phyloP scores from a whole-genome alignment of 2,797 vertebrate genomes.

The Hipposideros larvatus region DNA sequence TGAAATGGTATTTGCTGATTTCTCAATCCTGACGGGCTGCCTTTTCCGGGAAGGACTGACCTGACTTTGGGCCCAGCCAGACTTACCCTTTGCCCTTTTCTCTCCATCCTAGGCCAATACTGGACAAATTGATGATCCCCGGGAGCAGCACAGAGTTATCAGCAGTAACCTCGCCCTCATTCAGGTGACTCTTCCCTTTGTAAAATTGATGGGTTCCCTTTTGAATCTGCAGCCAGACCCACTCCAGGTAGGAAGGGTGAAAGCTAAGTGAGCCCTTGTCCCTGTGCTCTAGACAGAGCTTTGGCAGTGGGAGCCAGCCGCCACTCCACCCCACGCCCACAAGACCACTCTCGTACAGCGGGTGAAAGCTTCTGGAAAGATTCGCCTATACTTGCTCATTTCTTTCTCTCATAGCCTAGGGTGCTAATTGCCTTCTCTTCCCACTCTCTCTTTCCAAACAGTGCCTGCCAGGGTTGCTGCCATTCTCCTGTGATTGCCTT shows the following conservation, averaged over 20 bases:
- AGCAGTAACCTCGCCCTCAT: constrained; percentile 97
- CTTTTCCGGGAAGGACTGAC: neutral
- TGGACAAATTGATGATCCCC: constrained; percentile 95
- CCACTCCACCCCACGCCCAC: too few species aligned
- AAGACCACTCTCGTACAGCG: neutral
- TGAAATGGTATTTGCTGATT: neutral
- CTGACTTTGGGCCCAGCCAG: neutral
- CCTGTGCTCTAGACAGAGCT: neutral
- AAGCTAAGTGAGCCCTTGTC: neutral
- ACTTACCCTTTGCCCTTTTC: constrained; percentile 49
- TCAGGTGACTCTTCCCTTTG: constrained; percentile 90
- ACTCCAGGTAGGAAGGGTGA: neutral
- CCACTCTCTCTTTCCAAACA: too few species aligned
- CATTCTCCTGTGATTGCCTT: neutral
- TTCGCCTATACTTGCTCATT: neutral
- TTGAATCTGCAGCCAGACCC: neutral
- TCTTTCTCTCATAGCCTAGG: neutral
- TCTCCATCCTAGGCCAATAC: constrained; percentile 93
- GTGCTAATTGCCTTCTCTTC: neutral
- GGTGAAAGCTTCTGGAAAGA: neutral
- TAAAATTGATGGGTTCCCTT: neutral
- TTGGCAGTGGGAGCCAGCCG: neutral
- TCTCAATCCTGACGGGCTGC: neutral
- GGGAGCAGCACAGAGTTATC: constrained; percentile 94
- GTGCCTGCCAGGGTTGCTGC: neutral